Percentiles rank a stretch among this genome's conserved stretches.
phyloP scores from a whole-genome alignment of 2,113 vertebrate species.

The Crotalus helleri region DNA sequence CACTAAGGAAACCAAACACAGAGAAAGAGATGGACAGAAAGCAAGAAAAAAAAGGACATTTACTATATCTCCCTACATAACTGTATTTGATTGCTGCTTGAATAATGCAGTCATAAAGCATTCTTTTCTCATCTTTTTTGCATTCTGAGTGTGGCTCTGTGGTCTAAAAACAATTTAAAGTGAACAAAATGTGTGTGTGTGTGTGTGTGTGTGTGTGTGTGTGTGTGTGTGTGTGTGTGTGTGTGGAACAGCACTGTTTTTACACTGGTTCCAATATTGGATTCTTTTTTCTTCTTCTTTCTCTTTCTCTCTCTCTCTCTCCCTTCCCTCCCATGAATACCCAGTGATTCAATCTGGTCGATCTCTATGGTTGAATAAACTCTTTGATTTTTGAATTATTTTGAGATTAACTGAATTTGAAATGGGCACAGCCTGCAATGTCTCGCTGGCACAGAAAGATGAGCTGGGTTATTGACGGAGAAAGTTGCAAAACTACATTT shows the following conservation, averaged over 20 bases:
- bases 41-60: neutral
- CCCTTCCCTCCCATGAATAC: constrained; percentile 66
- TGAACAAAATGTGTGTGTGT: constrained; percentile 21
- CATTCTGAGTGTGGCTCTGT: constrained; percentile 58
- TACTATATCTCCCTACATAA: constrained; percentile 1
- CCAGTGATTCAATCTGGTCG: constrained; percentile 68
- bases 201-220: too few species aligned
- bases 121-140: constrained; percentile 50
- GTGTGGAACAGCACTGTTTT: constrained; percentile 57
- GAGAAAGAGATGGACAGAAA: neutral
- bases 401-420: constrained; percentile 79
- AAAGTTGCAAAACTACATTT: constrained; percentile 68
- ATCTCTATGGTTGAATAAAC: constrained; percentile 76
- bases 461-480: constrained; percentile 71
- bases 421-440: constrained; percentile 69
- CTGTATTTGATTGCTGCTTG: constrained; percentile 47
- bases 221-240: too few species aligned
- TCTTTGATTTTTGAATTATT: constrained; percentile 81
- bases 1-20: neutral
- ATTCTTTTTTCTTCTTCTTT: constrained; percentile 56
- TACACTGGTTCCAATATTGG: constrained; percentile 63
- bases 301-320: constrained; percentile 24
- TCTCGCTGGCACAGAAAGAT: constrained; percentile 71
- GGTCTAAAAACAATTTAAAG: constrained; percentile 71
- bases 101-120: constrained; percentile 52